Conservation (phyloP, 2,797 vertebrate species). For the Erethizon dorsatum region DNA sequence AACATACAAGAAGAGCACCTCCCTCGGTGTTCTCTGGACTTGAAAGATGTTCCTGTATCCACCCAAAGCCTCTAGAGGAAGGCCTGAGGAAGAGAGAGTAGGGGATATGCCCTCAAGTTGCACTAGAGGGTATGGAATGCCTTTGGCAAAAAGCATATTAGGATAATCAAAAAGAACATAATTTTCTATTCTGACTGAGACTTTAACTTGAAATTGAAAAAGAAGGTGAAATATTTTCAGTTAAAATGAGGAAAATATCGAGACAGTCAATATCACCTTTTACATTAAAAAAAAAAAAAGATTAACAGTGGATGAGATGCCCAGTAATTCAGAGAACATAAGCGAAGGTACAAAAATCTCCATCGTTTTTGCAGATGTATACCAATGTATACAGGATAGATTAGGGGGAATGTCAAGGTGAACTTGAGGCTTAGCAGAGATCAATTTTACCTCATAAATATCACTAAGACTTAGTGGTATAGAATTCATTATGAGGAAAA, state of each 20-base stretch:
- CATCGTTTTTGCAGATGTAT: slow-evolving; percentile 15
- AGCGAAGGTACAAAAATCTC: background rate
- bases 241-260: slow-evolving; percentile 44
- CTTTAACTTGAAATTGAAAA: slow-evolving; percentile 63
- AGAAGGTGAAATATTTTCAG: slow-evolving; percentile 50
- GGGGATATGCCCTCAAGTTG: background rate
- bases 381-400: background rate
- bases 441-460: slow-evolving; percentile 73
- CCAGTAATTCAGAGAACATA: slow-evolving; percentile 45
- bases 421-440: slow-evolving; percentile 56
- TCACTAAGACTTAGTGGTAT: background rate
- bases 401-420: background rate
- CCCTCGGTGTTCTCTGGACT: background rate
- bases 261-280: slow-evolving; percentile 2
- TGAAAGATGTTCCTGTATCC: background rate
- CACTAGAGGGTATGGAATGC: background rate
- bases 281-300: background rate
- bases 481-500: slow-evolving; percentile 68
- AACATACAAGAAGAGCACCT: background rate
- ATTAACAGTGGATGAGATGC: background rate
- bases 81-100: background rate
- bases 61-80: background rate
- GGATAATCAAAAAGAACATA: slow-evolving; percentile 21
- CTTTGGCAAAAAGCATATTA: background rate
- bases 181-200: slow-evolving; percentile 43